Evolutionary conservation across 2,888 invertebrate species (phyloP).

Genomic region (Lycaena phlaeas): DNA sequence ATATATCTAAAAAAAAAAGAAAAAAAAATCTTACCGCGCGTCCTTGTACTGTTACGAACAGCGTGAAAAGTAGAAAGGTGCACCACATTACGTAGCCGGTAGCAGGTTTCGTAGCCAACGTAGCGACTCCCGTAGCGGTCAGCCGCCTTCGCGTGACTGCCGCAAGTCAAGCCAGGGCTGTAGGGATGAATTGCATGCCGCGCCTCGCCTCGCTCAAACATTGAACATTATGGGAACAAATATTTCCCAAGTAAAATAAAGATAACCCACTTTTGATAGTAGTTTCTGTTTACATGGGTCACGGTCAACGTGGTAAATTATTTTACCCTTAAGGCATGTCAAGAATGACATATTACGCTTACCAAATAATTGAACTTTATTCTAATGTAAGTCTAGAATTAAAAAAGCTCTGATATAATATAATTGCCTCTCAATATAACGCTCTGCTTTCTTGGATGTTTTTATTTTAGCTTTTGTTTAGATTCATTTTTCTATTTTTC

Average conservation of each 20-base stretch:
- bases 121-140: constrained; percentile 41
- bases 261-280: constrained; percentile 22
- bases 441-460: too few species aligned
- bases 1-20: constrained; percentile 14
- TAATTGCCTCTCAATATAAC: too few species aligned
- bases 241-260: constrained; percentile 45
- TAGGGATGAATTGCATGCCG: constrained; percentile 26
- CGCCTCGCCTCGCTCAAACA: constrained; percentile 31
- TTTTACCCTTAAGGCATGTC: too few species aligned
- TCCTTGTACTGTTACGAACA: constrained; percentile 60
- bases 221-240: constrained; percentile 58
- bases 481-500: too few species aligned
- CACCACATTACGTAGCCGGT: constrained; percentile 50
- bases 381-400: too few species aligned
- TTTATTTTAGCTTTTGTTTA: too few species aligned
- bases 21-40: constrained; percentile 58
- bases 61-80: constrained; percentile 50
- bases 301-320: constrained; percentile 7
- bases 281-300: constrained; percentile 14
- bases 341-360: too few species aligned
- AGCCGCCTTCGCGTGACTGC: constrained; percentile 59
- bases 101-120: constrained; percentile 22
- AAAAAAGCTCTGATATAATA: too few species aligned
- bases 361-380: too few species aligned
- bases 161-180: constrained; percentile 32